Evolutionary conservation across 2,113 vertebrate genomes (phyloP), one percentile per base, ranked within the genome.

Genomic region (Corvus cornix): DNA sequence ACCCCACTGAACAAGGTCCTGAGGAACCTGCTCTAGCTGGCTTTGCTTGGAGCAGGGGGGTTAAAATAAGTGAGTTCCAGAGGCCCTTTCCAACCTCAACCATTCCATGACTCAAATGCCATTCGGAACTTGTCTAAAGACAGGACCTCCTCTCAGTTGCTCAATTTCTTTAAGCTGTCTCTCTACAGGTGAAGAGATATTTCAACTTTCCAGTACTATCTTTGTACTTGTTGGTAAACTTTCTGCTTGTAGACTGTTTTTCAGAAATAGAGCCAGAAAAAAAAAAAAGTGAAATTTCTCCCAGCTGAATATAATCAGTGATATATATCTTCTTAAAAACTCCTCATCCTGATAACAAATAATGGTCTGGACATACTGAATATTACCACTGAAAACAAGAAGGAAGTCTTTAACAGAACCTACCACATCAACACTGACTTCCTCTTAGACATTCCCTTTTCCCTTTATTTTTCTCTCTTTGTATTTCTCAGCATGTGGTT

Each of bases 151-250:
- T 67, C 30, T 14, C 33, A 68, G 41, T 18, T 59, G n/a, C 6
- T 81, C 33, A 30, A 15, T 22, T 62, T 66, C 31, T 86, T 91
- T 48, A 63, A 49, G 31, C 15, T 59, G 39, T 23, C 7, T 20
- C 3, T 55, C 11, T 31, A 19, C 1, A 75, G 6, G 7, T 30
- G n/a, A 82, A 89, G 19, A 14, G 10, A 56, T 73, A 8, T 46
- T 66, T 53, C 0, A 0, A 9, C 31, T 52, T 55, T 46, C 73
- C 5, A 0, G 5, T 63, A 58, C 26, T 77, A 31, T 21, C 26
- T 8, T 74, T 60, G 18, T 5, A 68, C 5, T 41, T 43, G 7
- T 31, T 56, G 26, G 9, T 48, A 62, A 91, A 62, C 4, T 31
- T 94, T 18, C 49, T 76, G 20, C n/a, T 48, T 89, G 22, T 41